Evolutionary conservation across 1,140 invertebrate species (phyloP).

Genomic region (Marisa cornuarietis): DNA sequence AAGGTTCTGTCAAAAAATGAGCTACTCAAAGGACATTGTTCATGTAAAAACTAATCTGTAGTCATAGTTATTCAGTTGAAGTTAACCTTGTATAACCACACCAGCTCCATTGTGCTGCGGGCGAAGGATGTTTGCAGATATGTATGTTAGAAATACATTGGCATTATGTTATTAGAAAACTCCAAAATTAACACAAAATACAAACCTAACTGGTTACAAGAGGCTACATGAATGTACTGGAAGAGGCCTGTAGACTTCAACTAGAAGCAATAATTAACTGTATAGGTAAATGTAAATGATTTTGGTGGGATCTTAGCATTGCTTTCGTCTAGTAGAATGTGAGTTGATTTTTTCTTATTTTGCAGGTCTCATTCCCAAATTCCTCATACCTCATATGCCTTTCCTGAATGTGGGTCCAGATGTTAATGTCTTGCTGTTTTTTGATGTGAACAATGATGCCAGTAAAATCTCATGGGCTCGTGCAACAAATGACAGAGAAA

Average conservation of each 20-base stretch:
- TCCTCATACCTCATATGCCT: constrained; percentile 43
- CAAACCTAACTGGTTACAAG: no score
- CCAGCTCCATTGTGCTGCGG: no score
- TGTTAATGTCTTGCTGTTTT: constrained; percentile 49
- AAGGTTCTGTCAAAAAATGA: no score
- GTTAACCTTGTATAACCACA: no score
- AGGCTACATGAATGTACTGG: no score
- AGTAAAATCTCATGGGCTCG: constrained; percentile 84
- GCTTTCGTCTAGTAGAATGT: background rate
- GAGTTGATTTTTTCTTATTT: constrained; percentile 23
- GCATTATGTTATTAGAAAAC: no score
- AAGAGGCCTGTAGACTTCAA: background rate
- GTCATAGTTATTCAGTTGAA: no score
- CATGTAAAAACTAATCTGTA: no score
- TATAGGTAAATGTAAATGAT: background rate
- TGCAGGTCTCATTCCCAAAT: constrained; percentile 53
- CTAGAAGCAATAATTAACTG: background rate
- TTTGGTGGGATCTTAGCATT: background rate
- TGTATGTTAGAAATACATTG: no score
- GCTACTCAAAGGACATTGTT: no score
- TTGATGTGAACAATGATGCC: constrained; percentile 69
- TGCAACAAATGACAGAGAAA: constrained; percentile 77
- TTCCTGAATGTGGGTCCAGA: constrained; percentile 50
- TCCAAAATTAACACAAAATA: no score
- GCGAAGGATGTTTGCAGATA: no score